These are phyloP conservation scores for Arremon aurantiirostris DNA, from an alignment of 2,797 vertebrate species.

Conservation along the genomic window DNA sequence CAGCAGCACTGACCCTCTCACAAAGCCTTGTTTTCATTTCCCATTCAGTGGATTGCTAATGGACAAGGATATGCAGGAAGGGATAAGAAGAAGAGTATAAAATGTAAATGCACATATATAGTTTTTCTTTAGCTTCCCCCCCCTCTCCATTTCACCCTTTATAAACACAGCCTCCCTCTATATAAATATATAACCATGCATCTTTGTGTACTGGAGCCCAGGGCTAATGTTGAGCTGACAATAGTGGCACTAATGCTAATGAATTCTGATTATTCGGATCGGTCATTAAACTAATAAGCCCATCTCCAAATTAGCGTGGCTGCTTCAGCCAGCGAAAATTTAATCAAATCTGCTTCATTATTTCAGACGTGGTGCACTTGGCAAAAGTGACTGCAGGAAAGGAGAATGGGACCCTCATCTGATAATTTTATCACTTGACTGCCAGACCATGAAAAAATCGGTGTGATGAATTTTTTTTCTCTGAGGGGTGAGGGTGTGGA, in stretches of 20 bases:
- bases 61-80: neutral
- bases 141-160: neutral
- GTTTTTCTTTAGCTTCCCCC: neutral
- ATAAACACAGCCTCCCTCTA: conserved; percentile 22
- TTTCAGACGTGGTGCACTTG: conserved; percentile 74
- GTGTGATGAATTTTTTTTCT: conserved; percentile 70
- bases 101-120: neutral
- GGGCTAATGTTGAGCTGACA: conserved; percentile 82
- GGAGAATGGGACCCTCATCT: conserved; percentile 62
- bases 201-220: conserved; percentile 75
- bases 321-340: conserved; percentile 75
- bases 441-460: conserved; percentile 75
- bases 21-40: neutral
- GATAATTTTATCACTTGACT: conserved; percentile 77
- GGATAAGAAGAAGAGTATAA: neutral
- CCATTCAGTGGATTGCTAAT: neutral
- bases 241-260: conserved; percentile 91
- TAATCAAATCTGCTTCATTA: conserved; percentile 79
- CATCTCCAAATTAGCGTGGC: conserved; percentile 89
- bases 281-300: conserved; percentile 99
- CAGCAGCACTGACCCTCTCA: neutral
- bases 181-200: conserved; percentile 28
- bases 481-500: conserved; percentile 56
- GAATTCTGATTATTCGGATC: conserved; percentile 94
- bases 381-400: conserved; percentile 66